These are phyloP conservation scores for Microcebus ravelobensis DNA, from an alignment of 2,113 vertebrate species.

Conservation along the genomic window DNA sequence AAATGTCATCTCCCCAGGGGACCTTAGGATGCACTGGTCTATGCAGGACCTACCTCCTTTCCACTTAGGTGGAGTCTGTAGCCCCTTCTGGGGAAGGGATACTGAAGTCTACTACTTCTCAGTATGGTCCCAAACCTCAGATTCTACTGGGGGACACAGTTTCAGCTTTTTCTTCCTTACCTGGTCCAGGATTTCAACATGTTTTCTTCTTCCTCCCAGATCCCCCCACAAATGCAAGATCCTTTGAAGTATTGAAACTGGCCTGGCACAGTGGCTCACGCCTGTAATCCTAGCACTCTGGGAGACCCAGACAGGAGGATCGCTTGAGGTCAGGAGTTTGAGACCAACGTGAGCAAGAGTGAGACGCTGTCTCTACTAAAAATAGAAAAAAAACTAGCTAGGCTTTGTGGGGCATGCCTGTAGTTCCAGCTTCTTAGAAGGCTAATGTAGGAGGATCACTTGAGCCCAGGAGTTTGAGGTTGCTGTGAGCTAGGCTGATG, in stretches of 20 bases:
- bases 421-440: too few species aligned
- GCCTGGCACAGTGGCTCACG: too few species aligned
- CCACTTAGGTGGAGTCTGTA: neutral
- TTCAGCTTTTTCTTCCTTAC: neutral
- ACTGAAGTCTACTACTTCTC: neutral
- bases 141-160: neutral
- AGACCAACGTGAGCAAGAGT: too few species aligned
- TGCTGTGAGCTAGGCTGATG: too few species aligned
- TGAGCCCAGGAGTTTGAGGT: too few species aligned
- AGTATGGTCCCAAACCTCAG: neutral
- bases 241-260: neutral
- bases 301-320: too few species aligned
- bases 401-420: too few species aligned
- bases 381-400: too few species aligned
- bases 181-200: neutral
- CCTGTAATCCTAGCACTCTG: too few species aligned
- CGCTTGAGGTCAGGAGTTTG: accelerated
- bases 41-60: neutral
- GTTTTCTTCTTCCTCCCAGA: neutral
- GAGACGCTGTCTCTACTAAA: too few species aligned
- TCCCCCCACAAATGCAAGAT: neutral
- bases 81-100: neutral
- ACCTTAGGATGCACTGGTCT: neutral
- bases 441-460: too few species aligned
- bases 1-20: neutral